A percentile compares a stretch with the other conserved stretches of the same genome.
Evolutionary conservation across 2,888 invertebrate genomes (phyloP).

Genomic region (Acleris emargana): DNA sequence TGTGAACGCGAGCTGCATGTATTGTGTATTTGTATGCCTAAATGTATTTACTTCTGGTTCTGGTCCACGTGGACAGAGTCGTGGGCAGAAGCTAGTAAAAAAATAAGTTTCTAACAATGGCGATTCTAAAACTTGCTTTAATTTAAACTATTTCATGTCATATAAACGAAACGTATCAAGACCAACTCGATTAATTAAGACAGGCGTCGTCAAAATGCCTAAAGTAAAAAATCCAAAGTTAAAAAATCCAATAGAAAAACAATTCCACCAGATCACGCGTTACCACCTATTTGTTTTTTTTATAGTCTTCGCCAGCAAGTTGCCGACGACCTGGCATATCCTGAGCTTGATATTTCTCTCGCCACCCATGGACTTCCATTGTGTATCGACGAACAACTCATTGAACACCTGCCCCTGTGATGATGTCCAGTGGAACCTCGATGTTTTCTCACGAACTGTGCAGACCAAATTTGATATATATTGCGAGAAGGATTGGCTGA

Average conservation of each 20-base stretch:
- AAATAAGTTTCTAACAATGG: too few species aligned
- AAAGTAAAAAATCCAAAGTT: constrained; percentile 41
- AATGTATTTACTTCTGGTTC: too few species aligned
- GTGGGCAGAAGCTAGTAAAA: too few species aligned
- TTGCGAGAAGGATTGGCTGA: constrained; percentile 59
- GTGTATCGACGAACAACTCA: constrained; percentile 39
- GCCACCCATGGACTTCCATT: constrained; percentile 62
- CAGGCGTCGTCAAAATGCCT: constrained; percentile 31
- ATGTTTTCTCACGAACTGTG: constrained; percentile 60
- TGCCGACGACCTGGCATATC: constrained; percentile 66
- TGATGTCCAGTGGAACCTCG: constrained; percentile 56
- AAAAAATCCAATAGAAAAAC: constrained; percentile 61
- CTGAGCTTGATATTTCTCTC: constrained; percentile 63
- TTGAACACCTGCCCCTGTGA: constrained; percentile 59
- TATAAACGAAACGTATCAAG: neutral
- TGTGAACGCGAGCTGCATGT: too few species aligned
- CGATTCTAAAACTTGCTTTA: neutral
- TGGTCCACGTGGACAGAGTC: too few species aligned
- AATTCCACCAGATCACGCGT: constrained; percentile 51
- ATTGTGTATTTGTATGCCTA: too few species aligned
- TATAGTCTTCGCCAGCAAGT: constrained; percentile 56
- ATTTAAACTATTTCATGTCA: neutral
- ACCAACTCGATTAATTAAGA: constrained; percentile 6
- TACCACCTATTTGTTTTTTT: constrained; percentile 63
- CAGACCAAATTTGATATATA: constrained; percentile 61